phyloP scores from a whole-genome alignment of 2,113 vertebrate species.

The Nannospalax galili region DNA sequence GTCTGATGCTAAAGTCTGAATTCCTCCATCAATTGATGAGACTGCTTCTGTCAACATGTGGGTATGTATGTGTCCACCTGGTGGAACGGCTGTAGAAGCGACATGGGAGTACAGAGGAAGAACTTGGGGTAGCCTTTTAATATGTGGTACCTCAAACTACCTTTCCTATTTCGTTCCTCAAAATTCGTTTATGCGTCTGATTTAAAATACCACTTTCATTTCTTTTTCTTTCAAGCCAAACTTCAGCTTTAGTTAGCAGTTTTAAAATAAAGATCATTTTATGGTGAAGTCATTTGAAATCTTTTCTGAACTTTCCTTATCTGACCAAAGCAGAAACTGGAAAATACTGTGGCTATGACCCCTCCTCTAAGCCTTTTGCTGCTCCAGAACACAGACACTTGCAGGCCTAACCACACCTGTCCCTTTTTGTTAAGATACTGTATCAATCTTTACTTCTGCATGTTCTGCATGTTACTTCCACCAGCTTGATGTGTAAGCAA shows the following conservation, averaged over 20 bases:
- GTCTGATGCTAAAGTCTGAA: not conserved
- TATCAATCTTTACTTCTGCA: not conserved
- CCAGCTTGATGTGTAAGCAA: not conserved
- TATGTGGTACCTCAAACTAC: not conserved
- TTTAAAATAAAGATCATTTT: conserved; percentile 25
- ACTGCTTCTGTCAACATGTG: not conserved
- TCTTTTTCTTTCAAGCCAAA: not conserved
- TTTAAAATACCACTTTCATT: not conserved
- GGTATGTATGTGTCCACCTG: not conserved
- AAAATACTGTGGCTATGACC: not conserved
- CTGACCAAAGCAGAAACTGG: not conserved
- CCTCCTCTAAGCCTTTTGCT: not conserved
- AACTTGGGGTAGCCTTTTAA: not conserved
- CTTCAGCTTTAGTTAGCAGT: not conserved
- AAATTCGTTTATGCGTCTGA: not conserved
- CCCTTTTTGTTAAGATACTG: not conserved
- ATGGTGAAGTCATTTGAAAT: conserved; percentile 39
- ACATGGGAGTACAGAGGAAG: not conserved
- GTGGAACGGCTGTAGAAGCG: not conserved
- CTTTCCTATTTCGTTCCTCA: not conserved
- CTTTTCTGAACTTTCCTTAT: not conserved
- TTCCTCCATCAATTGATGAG: not conserved
- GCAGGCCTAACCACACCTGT: not conserved
- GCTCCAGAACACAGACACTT: not conserved
- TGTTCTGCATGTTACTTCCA: not conserved